phyloP scores from a whole-genome alignment of 2,888 invertebrate species.

The Perizoma affinitatum region DNA sequence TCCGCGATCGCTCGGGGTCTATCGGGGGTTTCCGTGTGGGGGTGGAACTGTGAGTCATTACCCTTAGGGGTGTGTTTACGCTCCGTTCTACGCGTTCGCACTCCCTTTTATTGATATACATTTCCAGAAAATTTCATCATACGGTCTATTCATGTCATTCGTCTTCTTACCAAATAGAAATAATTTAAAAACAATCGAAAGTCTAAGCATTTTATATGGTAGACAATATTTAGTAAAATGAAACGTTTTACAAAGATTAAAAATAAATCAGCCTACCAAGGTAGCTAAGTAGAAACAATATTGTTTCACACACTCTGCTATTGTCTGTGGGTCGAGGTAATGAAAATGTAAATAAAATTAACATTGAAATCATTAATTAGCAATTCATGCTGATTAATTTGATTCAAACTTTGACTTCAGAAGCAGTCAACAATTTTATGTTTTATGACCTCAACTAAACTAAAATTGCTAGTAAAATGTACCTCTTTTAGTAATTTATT shows the following conservation, averaged over 20 bases:
- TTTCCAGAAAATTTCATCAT: too few relatives aligned
- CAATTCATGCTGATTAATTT: slow-evolving; percentile 21
- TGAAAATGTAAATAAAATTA: slow-evolving; percentile 16
- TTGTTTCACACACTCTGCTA: background rate
- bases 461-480: too few relatives aligned
- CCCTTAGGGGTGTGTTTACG: slow-evolving; percentile 70
- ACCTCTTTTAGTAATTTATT: too few relatives aligned
- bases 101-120: background rate
- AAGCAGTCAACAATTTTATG: slow-evolving; percentile 8
- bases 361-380: slow-evolving; percentile 15
- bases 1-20: slow-evolving; percentile 56
- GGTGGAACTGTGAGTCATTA: slow-evolving; percentile 74
- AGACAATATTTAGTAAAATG: too few relatives aligned
- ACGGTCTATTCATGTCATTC: too few relatives aligned
- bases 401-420: slow-evolving; percentile 19
- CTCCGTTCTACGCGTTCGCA: slow-evolving; percentile 58
- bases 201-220: too few relatives aligned
- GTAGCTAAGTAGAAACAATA: background rate
- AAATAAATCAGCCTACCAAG: background rate
- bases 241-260: too few relatives aligned
- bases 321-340: background rate
- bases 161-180: too few relatives aligned
- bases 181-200: too few relatives aligned
- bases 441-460: background rate
- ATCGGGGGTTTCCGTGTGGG: slow-evolving; percentile 57